phyloP scores from a whole-genome alignment of 2,888 invertebrate species.

The Drosophila birchii region DNA sequence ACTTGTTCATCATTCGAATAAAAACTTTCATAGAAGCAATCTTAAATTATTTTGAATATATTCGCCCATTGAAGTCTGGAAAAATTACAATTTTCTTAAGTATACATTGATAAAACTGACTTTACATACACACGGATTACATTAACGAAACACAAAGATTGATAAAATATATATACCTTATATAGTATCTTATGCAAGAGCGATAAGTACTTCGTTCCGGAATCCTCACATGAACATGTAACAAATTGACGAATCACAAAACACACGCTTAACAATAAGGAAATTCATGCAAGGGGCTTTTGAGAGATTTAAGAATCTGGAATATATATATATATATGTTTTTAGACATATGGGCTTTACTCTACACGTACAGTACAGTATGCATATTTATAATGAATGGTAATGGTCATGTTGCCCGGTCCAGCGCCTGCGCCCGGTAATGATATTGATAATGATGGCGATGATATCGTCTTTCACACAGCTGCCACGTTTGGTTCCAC shows the following conservation, averaged over 20 bases:
- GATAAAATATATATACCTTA: constrained; percentile 37
- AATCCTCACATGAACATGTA: constrained; percentile 22
- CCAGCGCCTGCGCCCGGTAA: constrained; percentile 59
- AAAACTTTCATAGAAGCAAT: background rate
- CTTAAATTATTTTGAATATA: background rate
- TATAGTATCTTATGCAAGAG: constrained; percentile 38
- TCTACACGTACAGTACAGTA: constrained; percentile 25
- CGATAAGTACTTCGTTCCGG: constrained; percentile 46
- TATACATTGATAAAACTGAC: background rate
- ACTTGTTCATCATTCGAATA: background rate
- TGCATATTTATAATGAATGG: constrained; percentile 42
- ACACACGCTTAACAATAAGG: constrained; percentile 41
- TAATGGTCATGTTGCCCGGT: constrained; percentile 30
- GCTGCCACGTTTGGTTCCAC: constrained; percentile 26
- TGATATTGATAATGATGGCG: constrained; percentile 10
- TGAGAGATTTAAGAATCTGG: constrained; percentile 53
- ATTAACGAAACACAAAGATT: constrained; percentile 43
- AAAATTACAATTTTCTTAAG: background rate
- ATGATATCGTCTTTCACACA: constrained; percentile 32
- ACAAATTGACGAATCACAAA: constrained; percentile 40
- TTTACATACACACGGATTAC: constrained; percentile 22
- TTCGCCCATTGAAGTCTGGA: background rate
- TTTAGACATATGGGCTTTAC: constrained; percentile 32
- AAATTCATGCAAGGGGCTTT: constrained; percentile 38
- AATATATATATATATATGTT: constrained; percentile 57